phyloP scores from a whole-genome alignment of 2,113 vertebrate genomes.

The Aramus guarauna region DNA sequence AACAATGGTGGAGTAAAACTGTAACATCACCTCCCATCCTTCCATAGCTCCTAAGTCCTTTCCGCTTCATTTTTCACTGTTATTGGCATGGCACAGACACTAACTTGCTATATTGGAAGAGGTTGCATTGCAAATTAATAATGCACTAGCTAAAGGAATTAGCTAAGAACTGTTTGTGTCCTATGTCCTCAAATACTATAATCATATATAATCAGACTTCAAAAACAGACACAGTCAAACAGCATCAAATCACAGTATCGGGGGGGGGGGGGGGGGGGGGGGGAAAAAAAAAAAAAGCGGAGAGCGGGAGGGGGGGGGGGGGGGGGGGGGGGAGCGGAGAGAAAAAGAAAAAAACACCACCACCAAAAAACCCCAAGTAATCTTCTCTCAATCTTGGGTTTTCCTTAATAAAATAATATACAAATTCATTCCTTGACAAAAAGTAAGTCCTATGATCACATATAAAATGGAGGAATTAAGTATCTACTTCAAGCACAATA shows the following conservation, averaged over 20 bases:
- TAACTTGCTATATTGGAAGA: not conserved
- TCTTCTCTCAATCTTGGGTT: not conserved
- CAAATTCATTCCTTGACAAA: not conserved
- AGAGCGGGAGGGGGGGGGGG: no score
- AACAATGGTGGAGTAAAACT: not conserved
- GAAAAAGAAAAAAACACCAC: no score
- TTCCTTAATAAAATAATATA: not conserved
- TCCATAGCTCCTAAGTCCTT: not conserved
- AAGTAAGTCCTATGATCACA: not conserved
- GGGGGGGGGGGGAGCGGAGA: fast-evolving
- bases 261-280: fast-evolving
- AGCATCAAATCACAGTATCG: not conserved
- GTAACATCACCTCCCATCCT: not conserved
- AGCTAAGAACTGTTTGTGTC: not conserved
- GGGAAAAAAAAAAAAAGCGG: no score
- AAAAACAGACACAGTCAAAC: not conserved
- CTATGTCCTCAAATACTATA: not conserved
- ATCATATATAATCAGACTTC: not conserved
- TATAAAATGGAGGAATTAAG: not conserved
- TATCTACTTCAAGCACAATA: not conserved
- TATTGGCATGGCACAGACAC: not conserved
- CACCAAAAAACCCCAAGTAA: not conserved
- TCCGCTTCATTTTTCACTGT: not conserved
- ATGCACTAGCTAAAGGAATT: not conserved
- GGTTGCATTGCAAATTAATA: not conserved